Evolutionary conservation across 1,140 invertebrate species (phyloP), one percentile per base, ranked within the genome.

Genomic region (Tetragnatha versicolor): DNA sequence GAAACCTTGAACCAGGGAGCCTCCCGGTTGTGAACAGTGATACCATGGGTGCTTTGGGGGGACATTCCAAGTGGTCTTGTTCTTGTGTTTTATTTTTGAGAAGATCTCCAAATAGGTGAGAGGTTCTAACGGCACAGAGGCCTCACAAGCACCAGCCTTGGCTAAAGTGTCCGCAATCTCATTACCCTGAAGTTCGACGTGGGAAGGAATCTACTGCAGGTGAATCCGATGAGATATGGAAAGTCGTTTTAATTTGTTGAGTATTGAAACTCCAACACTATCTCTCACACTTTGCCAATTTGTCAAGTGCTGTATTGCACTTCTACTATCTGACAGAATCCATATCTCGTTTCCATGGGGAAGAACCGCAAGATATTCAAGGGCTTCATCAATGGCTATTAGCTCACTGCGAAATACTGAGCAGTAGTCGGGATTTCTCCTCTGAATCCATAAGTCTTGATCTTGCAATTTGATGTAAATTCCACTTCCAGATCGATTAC

Each of bases 291-390:
- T 58, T 9, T 58, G 53, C 53, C 25, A 31, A 31, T 58, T 29
- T 7, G 53, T 29, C 29, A 58, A 29, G 53, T 58, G 53, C 53
- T 58, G 53, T 22, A 58, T 58, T 29, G 14, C 53, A 29, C 53
- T 58, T 58, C 25, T 58, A 31, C 53, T 27, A 31, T 58, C 53
- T 6, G 25, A 29, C 25, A 58, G 31, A 29, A 58, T 27, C 22
- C 25, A 27, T 14, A 58, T 58, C 4, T 58, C 53, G 5, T 6
- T 58, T 9, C 17, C 5, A 4, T 51, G 17, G 5, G 47, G n/a
- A 7, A 51, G 6, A 6, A 29, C 25, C 25, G 31, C 14, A 29
- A 58, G 9, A 29, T 22, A 58, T 22, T 58, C n/a, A 22, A 58
- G 25, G 31, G 22, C 22, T 5, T 58, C 53, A 4, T 14, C 10